A percentile compares a stretch with the other conserved stretches of the same genome.
These are phyloP conservation scores for Catostylus mosaicus DNA, from an alignment of 30 jellyfish, hydroid and myxozoan species.

Conservation along the genomic window DNA sequence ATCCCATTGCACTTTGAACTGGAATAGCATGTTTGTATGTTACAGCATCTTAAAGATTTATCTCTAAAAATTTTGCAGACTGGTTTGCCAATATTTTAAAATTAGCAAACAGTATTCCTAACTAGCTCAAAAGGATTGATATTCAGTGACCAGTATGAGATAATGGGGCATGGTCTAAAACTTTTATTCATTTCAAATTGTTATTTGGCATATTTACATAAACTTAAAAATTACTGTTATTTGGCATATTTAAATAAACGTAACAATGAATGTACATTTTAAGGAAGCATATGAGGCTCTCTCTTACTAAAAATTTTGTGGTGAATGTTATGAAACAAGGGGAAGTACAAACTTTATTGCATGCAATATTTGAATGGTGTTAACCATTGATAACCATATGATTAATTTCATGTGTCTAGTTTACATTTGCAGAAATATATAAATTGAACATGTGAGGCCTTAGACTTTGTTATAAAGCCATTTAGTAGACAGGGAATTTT, in stretches of 20 bases:
- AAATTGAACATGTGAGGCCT: slow-evolving; percentile 12
- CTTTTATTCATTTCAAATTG: neutral
- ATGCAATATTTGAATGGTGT: slow-evolving; percentile 6
- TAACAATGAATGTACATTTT: neutral
- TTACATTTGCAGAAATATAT: slow-evolving; percentile 10
- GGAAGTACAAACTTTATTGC: slow-evolving; percentile 9
- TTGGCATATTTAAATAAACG: slow-evolving; percentile 10
- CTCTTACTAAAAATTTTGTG: neutral
- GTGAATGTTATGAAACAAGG: slow-evolving; percentile 18
- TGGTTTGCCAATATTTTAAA: neutral
- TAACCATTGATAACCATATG: slow-evolving; percentile 18
- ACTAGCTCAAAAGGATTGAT: too few species aligned
- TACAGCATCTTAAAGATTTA: too few species aligned
- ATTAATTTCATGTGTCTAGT: neutral
- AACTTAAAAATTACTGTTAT: slow-evolving; percentile 2
- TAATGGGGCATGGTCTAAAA: too few species aligned
- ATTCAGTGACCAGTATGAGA: too few species aligned
- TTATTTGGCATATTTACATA: slow-evolving; percentile 6
- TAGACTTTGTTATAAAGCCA: too few species aligned
- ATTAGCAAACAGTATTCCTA: slow-evolving; percentile 7
- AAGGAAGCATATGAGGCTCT: neutral
- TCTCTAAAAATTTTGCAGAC: too few species aligned
- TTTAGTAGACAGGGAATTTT: slow-evolving; percentile 28
- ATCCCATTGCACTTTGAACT: too few species aligned
- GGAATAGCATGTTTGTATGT: too few species aligned